These are phyloP conservation scores for Centruroides vittatus DNA, from an alignment of 1,140 invertebrate genomes.

Conservation along the genomic window DNA sequence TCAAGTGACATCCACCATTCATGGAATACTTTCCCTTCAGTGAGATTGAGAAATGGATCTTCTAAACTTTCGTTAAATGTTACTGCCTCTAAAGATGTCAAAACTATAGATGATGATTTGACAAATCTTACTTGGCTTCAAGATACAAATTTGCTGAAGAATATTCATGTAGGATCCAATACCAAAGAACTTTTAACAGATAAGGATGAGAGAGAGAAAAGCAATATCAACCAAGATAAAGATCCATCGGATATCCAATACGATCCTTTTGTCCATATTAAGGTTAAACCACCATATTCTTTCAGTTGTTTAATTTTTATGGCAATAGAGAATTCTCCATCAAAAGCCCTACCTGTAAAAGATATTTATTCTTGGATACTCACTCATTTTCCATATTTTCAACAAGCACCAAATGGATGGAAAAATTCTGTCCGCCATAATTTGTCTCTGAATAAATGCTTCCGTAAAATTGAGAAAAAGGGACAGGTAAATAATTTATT, in stretches of 20 bases:
- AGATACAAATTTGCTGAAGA: conserved; percentile 73
- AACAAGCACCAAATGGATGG: conserved; percentile 37
- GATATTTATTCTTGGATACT: conserved; percentile 98
- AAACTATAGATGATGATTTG: conserved; percentile 56
- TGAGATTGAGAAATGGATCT: no score
- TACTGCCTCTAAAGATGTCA: conserved; percentile 9
- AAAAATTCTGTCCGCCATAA: conserved; percentile 43
- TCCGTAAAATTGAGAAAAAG: conserved; percentile 38
- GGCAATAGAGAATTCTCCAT: conserved; percentile 83
- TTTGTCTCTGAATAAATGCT: conserved; percentile 40
- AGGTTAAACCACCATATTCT: conserved; percentile 85
- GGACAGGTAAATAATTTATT: conserved; percentile 38
- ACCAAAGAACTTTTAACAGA: not conserved
- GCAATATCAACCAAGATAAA: conserved; percentile 18
- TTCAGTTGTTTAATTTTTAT: conserved; percentile 94
- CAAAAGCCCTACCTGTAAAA: conserved; percentile 80
- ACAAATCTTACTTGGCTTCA: conserved; percentile 81
- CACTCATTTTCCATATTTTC: conserved; percentile 39
- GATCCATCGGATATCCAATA: conserved; percentile 24
- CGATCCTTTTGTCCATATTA: conserved; percentile 51
- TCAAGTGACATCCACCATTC: no score
- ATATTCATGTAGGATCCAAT: conserved; percentile 9
- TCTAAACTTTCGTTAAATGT: no score
- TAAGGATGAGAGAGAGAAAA: not conserved
- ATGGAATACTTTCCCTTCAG: no score